These are phyloP conservation scores for Acleris sparsana DNA, from an alignment of 2,888 invertebrate genomes.

Conservation along the genomic window DNA sequence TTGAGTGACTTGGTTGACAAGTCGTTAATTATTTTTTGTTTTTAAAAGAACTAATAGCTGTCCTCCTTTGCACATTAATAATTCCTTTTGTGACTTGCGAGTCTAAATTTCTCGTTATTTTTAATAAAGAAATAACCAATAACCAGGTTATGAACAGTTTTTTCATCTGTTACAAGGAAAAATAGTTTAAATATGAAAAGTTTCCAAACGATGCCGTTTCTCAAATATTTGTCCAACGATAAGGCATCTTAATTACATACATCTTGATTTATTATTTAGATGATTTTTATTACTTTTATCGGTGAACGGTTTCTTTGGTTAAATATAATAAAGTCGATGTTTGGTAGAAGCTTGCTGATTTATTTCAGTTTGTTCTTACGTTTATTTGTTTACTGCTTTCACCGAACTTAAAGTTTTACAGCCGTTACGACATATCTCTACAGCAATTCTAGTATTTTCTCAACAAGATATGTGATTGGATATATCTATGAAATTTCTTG, in stretches of 20 bases:
- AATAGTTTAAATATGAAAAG: constrained; percentile 22
- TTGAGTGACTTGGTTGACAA: too few species aligned
- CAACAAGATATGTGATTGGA: too few species aligned
- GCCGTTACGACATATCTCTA: too few species aligned
- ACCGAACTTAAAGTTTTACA: too few species aligned
- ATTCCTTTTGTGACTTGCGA: too few species aligned
- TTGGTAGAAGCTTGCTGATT: neutral
- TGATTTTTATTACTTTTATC: constrained; percentile 22
- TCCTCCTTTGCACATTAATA: too few species aligned
- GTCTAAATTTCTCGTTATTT: too few species aligned
- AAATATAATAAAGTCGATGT: constrained; percentile 10
- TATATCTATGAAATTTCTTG: too few species aligned
- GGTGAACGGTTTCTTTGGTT: constrained; percentile 10
- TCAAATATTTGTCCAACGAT: constrained; percentile 29
- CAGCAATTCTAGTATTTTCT: too few species aligned
- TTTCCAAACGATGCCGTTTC: constrained; percentile 24
- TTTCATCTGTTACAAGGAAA: constrained; percentile 5
- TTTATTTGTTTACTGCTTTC: constrained; percentile 6
- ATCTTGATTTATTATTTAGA: constrained; percentile 20
- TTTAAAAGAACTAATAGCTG: too few species aligned
- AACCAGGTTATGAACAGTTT: neutral
- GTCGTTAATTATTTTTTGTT: too few species aligned
- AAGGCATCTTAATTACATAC: constrained; percentile 10
- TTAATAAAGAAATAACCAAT: too few species aligned
- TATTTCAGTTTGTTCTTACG: constrained; percentile 1